These are phyloP conservation scores for Netelia inedita DNA, from an alignment of 2,888 invertebrate genomes.

Conservation along the genomic window DNA sequence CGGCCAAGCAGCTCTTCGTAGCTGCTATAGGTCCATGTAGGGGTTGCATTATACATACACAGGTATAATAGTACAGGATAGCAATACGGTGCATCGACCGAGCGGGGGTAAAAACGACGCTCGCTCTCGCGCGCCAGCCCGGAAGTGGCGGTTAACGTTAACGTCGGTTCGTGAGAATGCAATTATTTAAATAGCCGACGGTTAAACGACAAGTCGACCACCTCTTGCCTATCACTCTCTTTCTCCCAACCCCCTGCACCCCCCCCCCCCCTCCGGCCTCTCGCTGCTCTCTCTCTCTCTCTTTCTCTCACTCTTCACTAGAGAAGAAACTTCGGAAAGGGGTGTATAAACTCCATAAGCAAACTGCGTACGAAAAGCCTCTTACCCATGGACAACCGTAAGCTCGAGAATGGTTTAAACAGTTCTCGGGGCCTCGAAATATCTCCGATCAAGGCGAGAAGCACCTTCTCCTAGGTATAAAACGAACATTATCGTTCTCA, in stretches of 20 bases:
- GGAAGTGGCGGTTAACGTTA: constrained; percentile 60
- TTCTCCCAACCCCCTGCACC: neutral
- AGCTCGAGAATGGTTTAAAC: neutral
- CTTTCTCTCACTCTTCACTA: neutral
- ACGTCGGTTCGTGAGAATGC: constrained; percentile 64
- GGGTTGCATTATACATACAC: neutral
- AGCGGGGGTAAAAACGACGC: constrained; percentile 49
- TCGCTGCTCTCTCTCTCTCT: neutral
- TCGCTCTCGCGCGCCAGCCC: constrained; percentile 26
- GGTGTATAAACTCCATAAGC: neutral
- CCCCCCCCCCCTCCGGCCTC: neutral
- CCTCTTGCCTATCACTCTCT: constrained; percentile 22
- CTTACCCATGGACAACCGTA: neutral
- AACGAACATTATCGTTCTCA: constrained; percentile 38
- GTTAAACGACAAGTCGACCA: constrained; percentile 60
- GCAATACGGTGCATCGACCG: constrained; percentile 36
- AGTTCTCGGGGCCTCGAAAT: constrained; percentile 17
- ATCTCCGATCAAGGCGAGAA: constrained; percentile 35
- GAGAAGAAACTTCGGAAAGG: neutral
- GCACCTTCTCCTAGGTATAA: constrained; percentile 11
- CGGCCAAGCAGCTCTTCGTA: constrained; percentile 23
- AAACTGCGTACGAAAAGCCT: neutral
- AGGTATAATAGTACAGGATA: neutral
- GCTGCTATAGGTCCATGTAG: neutral
- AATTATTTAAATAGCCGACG: constrained; percentile 68